Percentiles rank a stretch among this genome's conserved stretches.
These are phyloP conservation scores for Patella caerulea DNA, from an alignment of 2,888 invertebrate species.

Conservation along the genomic window DNA sequence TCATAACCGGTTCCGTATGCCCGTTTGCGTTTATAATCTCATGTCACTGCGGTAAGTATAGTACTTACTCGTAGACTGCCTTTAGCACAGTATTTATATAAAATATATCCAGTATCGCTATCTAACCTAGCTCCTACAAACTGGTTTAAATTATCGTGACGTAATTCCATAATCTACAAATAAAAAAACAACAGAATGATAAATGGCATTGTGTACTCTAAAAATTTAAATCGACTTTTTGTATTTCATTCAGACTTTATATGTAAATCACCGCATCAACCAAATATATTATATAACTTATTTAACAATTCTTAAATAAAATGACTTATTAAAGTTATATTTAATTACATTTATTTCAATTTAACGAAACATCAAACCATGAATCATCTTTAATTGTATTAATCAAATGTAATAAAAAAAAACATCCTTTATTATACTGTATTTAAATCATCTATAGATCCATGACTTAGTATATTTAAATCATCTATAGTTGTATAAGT, in stretches of 20 bases:
- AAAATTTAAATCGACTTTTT: too few relatives aligned
- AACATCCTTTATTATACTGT: too few relatives aligned
- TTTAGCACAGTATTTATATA: slow-evolving; percentile 86
- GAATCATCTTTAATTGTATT: not conserved
- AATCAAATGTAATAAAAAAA: not conserved
- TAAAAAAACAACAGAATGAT: not conserved
- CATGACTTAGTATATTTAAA: too few relatives aligned
- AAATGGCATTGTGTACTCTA: too few relatives aligned
- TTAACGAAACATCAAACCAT: not conserved
- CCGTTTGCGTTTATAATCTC: slow-evolving; percentile 39
- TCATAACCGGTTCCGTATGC: too few relatives aligned
- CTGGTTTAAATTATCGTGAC: slow-evolving; percentile 87
- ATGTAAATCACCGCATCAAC: not conserved
- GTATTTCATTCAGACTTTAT: not conserved
- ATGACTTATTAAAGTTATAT: slow-evolving; percentile 53
- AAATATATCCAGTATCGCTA: slow-evolving; percentile 81
- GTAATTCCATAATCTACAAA: slow-evolving; percentile 84
- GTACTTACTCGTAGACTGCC: slow-evolving; percentile 78
- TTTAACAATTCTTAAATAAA: too few relatives aligned
- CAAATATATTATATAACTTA: not conserved
- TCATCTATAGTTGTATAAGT: too few relatives aligned
- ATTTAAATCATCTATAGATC: too few relatives aligned
- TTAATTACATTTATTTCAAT: slow-evolving; percentile 50
- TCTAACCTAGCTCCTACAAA: slow-evolving; percentile 89
- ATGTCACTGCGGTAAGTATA: slow-evolving; percentile 78